Percentiles rank a stretch among this genome's conserved stretches.
These are phyloP conservation scores for Botia almorhae DNA, from an alignment of 2,797 vertebrate genomes.

Conservation along the genomic window DNA sequence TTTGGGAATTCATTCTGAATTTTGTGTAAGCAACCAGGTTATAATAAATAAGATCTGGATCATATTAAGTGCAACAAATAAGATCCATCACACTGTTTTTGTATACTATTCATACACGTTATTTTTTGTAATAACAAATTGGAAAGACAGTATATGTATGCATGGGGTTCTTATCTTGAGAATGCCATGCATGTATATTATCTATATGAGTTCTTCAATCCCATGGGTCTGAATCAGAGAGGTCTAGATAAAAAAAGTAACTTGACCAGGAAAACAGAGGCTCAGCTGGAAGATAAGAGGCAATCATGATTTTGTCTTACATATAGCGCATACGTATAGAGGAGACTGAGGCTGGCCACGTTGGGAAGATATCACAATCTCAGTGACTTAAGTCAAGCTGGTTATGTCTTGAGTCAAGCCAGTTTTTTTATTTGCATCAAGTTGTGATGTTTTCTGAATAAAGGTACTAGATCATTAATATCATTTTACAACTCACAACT, in stretches of 20 bases:
- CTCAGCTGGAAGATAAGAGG: slow-evolving; percentile 68
- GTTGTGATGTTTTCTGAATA: no score
- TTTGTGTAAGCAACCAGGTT: slow-evolving; percentile 22
- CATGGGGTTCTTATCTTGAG: neutral
- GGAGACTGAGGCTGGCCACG: neutral
- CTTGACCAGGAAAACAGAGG: slow-evolving; percentile 55
- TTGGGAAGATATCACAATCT: no score
- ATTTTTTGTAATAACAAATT: neutral
- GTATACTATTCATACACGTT: neutral
- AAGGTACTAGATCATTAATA: no score
- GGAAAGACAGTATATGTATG: neutral
- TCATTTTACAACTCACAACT: no score
- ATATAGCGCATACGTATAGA: neutral
- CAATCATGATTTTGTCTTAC: slow-evolving; percentile 61
- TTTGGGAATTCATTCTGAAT: neutral
- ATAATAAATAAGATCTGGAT: slow-evolving; percentile 47
- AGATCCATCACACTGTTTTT: slow-evolving; percentile 25
- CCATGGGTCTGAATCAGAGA: slow-evolving; percentile 71
- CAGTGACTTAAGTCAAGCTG: neutral
- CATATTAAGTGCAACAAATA: slow-evolving; percentile 47
- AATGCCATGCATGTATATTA: slow-evolving; percentile 5
- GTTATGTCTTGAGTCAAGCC: no score
- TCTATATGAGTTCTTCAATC: slow-evolving; percentile 51
- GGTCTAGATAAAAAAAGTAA: slow-evolving; percentile 69
- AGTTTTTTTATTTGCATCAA: no score